Evolutionary conservation across 1,140 invertebrate genomes (phyloP), one percentile per base, ranked within the genome.

Genomic region (Steinernema feltiae): DNA sequence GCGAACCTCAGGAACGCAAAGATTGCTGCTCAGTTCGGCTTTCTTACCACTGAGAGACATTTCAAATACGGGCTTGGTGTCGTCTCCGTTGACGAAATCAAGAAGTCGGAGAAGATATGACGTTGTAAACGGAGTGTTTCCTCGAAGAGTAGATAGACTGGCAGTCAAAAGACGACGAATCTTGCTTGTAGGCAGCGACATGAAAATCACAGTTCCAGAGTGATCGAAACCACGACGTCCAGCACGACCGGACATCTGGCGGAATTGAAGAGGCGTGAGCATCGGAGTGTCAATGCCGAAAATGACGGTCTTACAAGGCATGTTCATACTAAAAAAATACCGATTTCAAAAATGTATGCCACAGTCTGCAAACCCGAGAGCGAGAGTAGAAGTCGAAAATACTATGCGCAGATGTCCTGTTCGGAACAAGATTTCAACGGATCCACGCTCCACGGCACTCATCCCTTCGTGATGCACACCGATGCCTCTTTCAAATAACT

Each of bases 261-360:
- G 82, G 77, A 85, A 85, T 46, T 85, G 85, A 18, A 85, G 82
- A n/a, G 84, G 84, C 1, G 82, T 83, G 3, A 85, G 74, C 24
- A 78, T 73, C 7, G 82, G 80, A 53, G 84, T 85, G 35, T 85
- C 84, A 29, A 85, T 85, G 30, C 84, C 84, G 73, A 85, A 85
- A 30, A 85, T 75, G 27, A 85, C 84, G 18, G 84, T 85, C 76
- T 85, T 85, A 76, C 84, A 85, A 12, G 84, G 84, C 85, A 85
- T 86, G 80, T 85, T 85, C 77, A 85, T 84, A 80, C 82, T 84
- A 32, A 79, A 84, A 80, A 31, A 79, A 30, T n/a, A 79, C 0
- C 21, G 70, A 78, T 17, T 46, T 15, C 75, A 75, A 76, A 17
- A 31, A 70, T 70, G 27, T 12, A 18, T 12, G 12, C 27, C 3